Base-by-base conservation (phyloP, 2,797 vertebrate genomes). In the Micromesistius poutassou region DNA sequence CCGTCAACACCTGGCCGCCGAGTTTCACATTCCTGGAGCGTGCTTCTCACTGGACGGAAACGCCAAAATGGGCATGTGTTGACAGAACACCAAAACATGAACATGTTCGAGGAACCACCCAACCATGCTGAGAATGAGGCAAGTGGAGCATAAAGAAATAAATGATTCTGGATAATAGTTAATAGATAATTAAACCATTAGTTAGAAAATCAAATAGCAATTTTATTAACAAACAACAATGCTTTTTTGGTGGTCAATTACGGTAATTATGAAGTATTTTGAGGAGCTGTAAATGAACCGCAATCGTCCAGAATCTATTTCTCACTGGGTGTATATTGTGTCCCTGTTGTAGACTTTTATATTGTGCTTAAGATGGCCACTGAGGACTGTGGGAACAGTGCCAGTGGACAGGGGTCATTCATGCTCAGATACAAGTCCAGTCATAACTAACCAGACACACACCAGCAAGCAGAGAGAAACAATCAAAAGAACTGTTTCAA, bases 1-100 rank as follows among this genome's bases (percentile, higher is more conserved):
- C 77, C 74, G 46, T 89, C 83, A 75, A 71, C 30, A 50, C 83
- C 87, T 84, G 74, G 84, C 72, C 82, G 8, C 81, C 84, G 28
- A 88, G 89, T 85, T 92, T 90, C 84, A 82, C 85, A 89, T 89
- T 90, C 85, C 83, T 85, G 36, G 74, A 78, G 82, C 78, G 79
- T 83, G 87, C 79, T 80, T 86, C 30, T 8, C 81, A 55, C 83
- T 50, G 79, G 85, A 80, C 30, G 0, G 77, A 77, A 50, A 62
- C 55, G 55, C 5, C 22, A 25, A n/a, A 62, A 62, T 62, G 79
- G 81, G 86, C 77, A 72, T 62, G 79, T 46, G 88, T 77, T 91
- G 90, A 91, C 84, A 87, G 87, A 90, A 74, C 84, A 77, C 31
- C 66, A 78, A 87, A 91, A 92, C 89, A 25, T 13, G 55, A 25